These are phyloP conservation scores for Numenius phaeopus DNA, from an alignment of 2,797 vertebrate species.

Conservation along the genomic window DNA sequence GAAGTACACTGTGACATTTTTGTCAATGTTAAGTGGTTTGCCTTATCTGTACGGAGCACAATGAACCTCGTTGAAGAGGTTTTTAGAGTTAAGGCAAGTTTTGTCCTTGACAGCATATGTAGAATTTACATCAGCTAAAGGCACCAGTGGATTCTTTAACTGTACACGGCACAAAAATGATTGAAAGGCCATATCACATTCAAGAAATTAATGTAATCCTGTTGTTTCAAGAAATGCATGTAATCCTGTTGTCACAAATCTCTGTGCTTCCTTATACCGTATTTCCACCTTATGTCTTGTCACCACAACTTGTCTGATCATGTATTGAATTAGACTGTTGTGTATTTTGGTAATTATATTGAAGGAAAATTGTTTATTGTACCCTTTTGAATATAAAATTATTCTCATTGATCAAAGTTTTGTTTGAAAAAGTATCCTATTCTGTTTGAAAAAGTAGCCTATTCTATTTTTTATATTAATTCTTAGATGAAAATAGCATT, in stretches of 20 bases:
- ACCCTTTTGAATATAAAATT: background rate
- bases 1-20: background rate
- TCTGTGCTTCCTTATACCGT: background rate
- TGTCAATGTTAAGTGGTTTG: background rate
- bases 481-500: background rate
- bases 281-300: background rate
- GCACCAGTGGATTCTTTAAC: background rate
- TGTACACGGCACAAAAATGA: background rate
- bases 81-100: background rate
- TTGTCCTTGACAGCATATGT: background rate
- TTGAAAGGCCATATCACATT: background rate
- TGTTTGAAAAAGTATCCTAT: background rate
- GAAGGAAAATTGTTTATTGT: background rate
- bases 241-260: background rate
- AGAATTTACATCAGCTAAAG: background rate
- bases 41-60: background rate
- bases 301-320: background rate
- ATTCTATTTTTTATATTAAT: background rate
- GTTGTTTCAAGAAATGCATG: background rate
- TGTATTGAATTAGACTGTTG: background rate
- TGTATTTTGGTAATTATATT: background rate
- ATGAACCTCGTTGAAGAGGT: background rate
- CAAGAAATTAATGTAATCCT: background rate
- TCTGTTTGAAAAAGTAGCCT: background rate
- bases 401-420: background rate